phyloP scores from a whole-genome alignment of 2,888 invertebrate species.

The Hypsopygia costalis region DNA sequence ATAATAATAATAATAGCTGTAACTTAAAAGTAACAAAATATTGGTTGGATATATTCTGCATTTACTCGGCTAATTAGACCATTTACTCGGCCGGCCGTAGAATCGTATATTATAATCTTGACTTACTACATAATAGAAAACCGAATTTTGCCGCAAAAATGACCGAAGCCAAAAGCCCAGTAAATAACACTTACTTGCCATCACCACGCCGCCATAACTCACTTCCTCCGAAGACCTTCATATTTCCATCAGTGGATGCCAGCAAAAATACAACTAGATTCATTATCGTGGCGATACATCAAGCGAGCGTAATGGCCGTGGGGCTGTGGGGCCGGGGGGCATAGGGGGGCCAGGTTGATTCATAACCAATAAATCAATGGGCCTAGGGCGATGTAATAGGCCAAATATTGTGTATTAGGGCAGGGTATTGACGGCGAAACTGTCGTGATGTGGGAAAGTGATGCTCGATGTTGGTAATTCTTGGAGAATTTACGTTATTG shows the following conservation, averaged over 20 bases:
- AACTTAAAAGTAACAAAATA: no score
- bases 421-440: conserved; percentile 6
- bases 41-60: no score
- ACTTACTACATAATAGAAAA: no score
- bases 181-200: conserved; percentile 17
- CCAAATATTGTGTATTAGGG: conserved; percentile 55
- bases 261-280: conserved; percentile 74
- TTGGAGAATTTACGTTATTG: no score
- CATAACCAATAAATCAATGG: conserved; percentile 79
- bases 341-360: conserved; percentile 53
- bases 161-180: conserved; percentile 13
- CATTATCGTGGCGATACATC: conserved; percentile 75
- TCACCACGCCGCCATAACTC: conserved; percentile 32
- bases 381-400: conserved; percentile 64
- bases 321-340: conserved; percentile 17
- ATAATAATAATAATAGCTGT: no score
- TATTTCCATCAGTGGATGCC: conserved; percentile 65
- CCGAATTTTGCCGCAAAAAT: no score
- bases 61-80: no score
- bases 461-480: no score
- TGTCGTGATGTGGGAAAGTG: no score
- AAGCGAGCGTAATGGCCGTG: conserved; percentile 45
- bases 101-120: no score
- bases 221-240: conserved; percentile 48
- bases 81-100: no score